These are phyloP conservation scores for Melipona quadrifasciata DNA, from an alignment of 1,140 invertebrate species.

Conservation along the genomic window DNA sequence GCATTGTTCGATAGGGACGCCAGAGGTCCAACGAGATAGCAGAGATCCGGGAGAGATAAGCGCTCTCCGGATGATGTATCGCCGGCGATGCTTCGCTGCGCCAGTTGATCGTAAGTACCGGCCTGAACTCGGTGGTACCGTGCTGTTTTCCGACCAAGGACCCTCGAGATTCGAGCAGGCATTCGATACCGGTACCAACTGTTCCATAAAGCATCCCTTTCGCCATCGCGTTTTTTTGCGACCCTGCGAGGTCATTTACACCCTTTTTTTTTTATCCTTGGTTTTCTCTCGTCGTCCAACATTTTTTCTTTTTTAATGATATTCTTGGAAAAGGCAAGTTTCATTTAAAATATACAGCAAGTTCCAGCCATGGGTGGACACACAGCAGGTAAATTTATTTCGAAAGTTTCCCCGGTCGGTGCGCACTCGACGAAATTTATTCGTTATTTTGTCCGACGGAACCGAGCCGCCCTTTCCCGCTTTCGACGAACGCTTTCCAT, in stretches of 20 bases:
- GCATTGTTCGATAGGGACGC: conserved; percentile 64
- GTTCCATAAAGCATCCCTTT: conserved; percentile 31
- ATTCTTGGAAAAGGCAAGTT: not conserved
- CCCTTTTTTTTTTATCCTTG: too few species aligned
- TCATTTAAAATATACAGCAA: not conserved
- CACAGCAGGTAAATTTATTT: not conserved
- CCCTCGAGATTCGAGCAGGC: conserved; percentile 49
- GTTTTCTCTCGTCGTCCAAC: too few species aligned
- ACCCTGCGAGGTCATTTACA: not conserved
- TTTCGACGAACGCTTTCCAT: conserved; percentile 51
- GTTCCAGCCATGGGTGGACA: too few species aligned
- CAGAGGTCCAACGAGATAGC: conserved; percentile 59
- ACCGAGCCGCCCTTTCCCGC: conserved; percentile 18
- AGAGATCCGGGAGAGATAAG: conserved; percentile 71
- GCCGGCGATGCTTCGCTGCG: conserved; percentile 68
- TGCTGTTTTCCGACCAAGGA: conserved; percentile 49
- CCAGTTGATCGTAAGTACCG: conserved; percentile 67
- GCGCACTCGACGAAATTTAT: not conserved
- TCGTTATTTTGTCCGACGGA: conserved; percentile 4
- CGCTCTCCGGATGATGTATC: conserved; percentile 72
- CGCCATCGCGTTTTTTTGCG: not conserved
- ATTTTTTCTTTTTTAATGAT: too few species aligned
- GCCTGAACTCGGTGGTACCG: conserved; percentile 44
- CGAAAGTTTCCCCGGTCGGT: not conserved
- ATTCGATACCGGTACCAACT: conserved; percentile 44